A percentile compares a stretch with the other conserved stretches of the same genome.
Conservation (phyloP, 2,888 invertebrate species). For the Euspilapteryx auroguttella region DNA sequence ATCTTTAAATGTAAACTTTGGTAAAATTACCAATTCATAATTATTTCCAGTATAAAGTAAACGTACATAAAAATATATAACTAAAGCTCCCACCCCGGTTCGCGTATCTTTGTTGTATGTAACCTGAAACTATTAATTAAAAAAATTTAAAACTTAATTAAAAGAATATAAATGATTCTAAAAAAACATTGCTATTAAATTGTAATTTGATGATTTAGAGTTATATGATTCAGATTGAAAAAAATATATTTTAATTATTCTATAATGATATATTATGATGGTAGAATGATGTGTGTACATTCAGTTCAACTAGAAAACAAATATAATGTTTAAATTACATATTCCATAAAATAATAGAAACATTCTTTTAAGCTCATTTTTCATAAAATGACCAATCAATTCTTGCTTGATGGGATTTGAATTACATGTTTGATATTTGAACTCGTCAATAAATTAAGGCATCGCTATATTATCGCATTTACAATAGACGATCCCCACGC, state of each 20-base stretch:
- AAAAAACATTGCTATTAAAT: slow-evolving; percentile 54
- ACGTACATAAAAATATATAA: slow-evolving; percentile 1
- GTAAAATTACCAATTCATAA: slow-evolving; percentile 9
- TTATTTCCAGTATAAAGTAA: slow-evolving; percentile 18
- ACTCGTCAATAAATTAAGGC: slow-evolving; percentile 14
- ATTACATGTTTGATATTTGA: slow-evolving; percentile 26
- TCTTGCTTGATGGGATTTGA: slow-evolving; percentile 32
- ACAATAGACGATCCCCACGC: slow-evolving; percentile 22
- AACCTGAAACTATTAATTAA: background rate
- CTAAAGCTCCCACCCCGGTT: background rate
- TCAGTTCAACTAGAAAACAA: slow-evolving; percentile 44
- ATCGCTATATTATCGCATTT: slow-evolving; percentile 37
- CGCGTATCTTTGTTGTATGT: slow-evolving; percentile 1
- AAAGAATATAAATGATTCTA: slow-evolving; percentile 18
- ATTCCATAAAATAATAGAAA: too few species aligned
- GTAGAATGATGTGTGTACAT: slow-evolving; percentile 43
- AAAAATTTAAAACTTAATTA: background rate
- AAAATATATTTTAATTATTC: slow-evolving; percentile 29
- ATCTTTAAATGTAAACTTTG: background rate
- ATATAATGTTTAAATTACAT: too few species aligned
- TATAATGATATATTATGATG: slow-evolving; percentile 28
- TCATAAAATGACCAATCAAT: slow-evolving; percentile 49
- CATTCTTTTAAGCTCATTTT: too few species aligned
- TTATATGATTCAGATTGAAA: slow-evolving; percentile 50
- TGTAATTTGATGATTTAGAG: slow-evolving; percentile 39